Base-by-base conservation (phyloP, 1,140 invertebrate species). In the Mylabris phalerata region DNA sequence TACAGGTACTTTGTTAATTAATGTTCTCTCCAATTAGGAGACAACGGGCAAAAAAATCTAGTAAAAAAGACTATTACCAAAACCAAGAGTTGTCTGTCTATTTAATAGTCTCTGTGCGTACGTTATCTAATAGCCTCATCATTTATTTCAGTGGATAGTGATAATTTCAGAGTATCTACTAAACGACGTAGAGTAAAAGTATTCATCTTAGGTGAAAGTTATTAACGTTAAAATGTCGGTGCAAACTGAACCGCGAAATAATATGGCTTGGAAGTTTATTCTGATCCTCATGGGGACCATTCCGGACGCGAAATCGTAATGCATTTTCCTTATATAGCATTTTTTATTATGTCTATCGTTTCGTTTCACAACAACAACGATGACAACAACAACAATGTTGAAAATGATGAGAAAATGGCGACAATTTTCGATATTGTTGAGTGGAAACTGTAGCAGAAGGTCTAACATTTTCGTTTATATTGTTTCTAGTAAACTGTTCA, bases 251-350 rank as follows among this genome's bases (percentile, higher is more conserved):
- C 59, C 63, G 59, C 59, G 63, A 59, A 66, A 63, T 61, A 63
- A 66, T 63, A 63, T 63, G 57, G 59, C 50, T 7, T 4, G 7
- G 49, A 50, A 63, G 57, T 61, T 67, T 66, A 61, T 65, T 58
- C 61, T 19, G n/a, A 24, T 57, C 66, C 71, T 57, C 71, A 27
- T n/a, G 70, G 67, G 71, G 46, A 51, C 63, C 68, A 71, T 73
- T 73, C 65, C 55, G 43, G 43, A 50, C 63, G 63, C 64, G 67
- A 57, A 71, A 71, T 73, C 63, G 70, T 71, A 73, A 73, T 73
- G 71, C 70, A 70, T 73, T 73, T 73, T 73, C 69, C 71, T 71
- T 73, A 71, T 62, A 67, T 64, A 67, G 60, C 55, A 51, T 61
- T 62, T 64, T 64, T 64, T 64, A 64, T 62, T 64, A 66, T 66